These are phyloP conservation scores for Monomorium pharaonis DNA, from an alignment of 1,140 invertebrate species.

Conservation along the genomic window DNA sequence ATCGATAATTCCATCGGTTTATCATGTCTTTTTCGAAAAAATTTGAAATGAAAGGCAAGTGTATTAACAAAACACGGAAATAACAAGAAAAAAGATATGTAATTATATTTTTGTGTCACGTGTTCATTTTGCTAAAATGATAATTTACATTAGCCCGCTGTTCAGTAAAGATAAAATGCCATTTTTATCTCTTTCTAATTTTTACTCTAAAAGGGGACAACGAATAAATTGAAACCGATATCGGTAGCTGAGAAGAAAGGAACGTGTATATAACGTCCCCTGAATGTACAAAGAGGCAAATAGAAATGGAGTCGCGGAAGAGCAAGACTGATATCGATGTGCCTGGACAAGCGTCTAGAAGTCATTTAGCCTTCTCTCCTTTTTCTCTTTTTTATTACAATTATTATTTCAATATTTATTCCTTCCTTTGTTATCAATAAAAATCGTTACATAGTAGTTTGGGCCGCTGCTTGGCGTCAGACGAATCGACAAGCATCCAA, in stretches of 20 bases:
- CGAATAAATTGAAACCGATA: neutral
- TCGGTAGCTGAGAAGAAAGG: constrained; percentile 13
- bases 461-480: constrained; percentile 71
- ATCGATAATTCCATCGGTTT: no score
- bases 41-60: neutral
- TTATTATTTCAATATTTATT: constrained; percentile 81
- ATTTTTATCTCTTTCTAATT: neutral
- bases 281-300: constrained; percentile 6
- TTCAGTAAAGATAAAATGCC: neutral
- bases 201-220: neutral
- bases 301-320: constrained; percentile 56
- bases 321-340: constrained; percentile 39
- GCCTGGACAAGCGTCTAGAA: constrained; percentile 56
- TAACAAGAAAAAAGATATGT: neutral
- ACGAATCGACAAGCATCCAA: constrained; percentile 70
- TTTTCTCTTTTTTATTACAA: constrained; percentile 74
- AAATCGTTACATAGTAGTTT: constrained; percentile 83
- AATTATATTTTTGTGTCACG: neutral
- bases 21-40: neutral
- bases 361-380: constrained; percentile 43
- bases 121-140: neutral
- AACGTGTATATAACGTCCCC: neutral
- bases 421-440: constrained; percentile 81
- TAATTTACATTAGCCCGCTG: neutral
- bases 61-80: neutral